These are phyloP conservation scores for Drosophila ironensis DNA, from an alignment of 1,140 invertebrate species.

Conservation along the genomic window DNA sequence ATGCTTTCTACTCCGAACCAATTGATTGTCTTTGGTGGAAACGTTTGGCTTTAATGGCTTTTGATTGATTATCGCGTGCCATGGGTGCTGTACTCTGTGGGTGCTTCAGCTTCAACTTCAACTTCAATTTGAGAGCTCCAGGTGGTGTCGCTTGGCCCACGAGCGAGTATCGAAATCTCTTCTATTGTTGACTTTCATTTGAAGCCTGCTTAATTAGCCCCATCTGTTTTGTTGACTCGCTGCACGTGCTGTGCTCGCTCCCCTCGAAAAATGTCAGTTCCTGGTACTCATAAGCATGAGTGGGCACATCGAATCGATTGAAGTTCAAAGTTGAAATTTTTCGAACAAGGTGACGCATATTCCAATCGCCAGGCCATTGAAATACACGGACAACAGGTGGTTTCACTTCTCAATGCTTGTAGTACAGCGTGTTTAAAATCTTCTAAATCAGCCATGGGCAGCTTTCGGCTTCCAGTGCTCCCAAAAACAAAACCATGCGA, in stretches of 20 bases:
- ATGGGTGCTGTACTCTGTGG: conserved; percentile 57
- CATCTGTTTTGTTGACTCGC: conserved; percentile 46
- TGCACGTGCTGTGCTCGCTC: conserved; percentile 66
- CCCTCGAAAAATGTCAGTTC: conserved; percentile 25
- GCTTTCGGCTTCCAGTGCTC: too few species aligned
- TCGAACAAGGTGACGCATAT: conserved; percentile 35
- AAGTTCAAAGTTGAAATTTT: conserved; percentile 43
- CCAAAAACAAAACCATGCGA: too few species aligned
- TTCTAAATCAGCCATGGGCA: too few species aligned
- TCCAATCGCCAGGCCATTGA: too few species aligned
- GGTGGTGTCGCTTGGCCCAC: conserved; percentile 67
- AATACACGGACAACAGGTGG: too few species aligned
- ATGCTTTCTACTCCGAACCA: conserved; percentile 72
- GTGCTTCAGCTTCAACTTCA: conserved; percentile 40
- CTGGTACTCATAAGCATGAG: conserved; percentile 37
- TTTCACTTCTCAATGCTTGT: too few species aligned
- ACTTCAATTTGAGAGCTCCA: conserved; percentile 36
- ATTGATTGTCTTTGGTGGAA: conserved; percentile 49
- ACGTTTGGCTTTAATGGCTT: conserved; percentile 76
- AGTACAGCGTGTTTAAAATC: too few species aligned
- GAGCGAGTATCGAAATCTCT: conserved; percentile 63
- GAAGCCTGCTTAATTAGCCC: conserved; percentile 75
- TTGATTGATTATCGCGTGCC: conserved; percentile 80
- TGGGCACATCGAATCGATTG: conserved; percentile 45
- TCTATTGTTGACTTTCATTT: conserved; percentile 52